Conservation (phyloP, 2,888 invertebrate genomes). For the Bellardia bayeri region DNA sequence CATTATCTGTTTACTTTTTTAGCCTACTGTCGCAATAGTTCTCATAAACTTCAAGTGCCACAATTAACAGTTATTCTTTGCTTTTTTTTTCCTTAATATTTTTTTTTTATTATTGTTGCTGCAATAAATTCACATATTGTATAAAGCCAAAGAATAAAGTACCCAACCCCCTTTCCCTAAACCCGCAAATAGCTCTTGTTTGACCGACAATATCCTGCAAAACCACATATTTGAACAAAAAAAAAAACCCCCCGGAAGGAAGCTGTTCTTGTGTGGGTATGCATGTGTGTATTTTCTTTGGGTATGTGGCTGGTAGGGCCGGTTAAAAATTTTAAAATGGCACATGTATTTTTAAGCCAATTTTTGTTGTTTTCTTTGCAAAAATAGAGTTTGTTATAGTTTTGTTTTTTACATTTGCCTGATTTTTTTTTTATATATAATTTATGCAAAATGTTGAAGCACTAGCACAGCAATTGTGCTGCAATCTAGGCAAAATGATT, state of each 20-base stretch:
- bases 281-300: neutral
- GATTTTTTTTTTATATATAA: slow-evolving; percentile 32
- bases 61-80: slow-evolving; percentile 44
- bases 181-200: neutral
- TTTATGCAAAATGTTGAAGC: slow-evolving; percentile 56
- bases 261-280: slow-evolving; percentile 33
- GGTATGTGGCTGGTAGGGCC: slow-evolving; percentile 22
- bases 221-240: slow-evolving; percentile 54
- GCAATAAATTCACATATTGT: slow-evolving; percentile 23
- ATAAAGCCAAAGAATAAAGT: slow-evolving; percentile 10
- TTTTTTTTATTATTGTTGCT: slow-evolving; percentile 16
- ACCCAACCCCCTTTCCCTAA: neutral
- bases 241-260: slow-evolving; percentile 67
- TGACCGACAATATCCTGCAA: slow-evolving; percentile 50
- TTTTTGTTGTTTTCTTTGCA: too few relatives aligned
- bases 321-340: slow-evolving; percentile 52
- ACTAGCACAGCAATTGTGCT: slow-evolving; percentile 46
- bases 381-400: slow-evolving; percentile 12
- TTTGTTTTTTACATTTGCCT: neutral
- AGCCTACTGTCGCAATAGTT: slow-evolving; percentile 18
- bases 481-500: slow-evolving; percentile 29
- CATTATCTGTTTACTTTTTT: neutral
- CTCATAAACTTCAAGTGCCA: slow-evolving; percentile 54
- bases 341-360: slow-evolving; percentile 56
- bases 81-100: neutral